Evolutionary conservation across 2,888 invertebrate species (phyloP).

Genomic region (Yponomeuta malinellus): DNA sequence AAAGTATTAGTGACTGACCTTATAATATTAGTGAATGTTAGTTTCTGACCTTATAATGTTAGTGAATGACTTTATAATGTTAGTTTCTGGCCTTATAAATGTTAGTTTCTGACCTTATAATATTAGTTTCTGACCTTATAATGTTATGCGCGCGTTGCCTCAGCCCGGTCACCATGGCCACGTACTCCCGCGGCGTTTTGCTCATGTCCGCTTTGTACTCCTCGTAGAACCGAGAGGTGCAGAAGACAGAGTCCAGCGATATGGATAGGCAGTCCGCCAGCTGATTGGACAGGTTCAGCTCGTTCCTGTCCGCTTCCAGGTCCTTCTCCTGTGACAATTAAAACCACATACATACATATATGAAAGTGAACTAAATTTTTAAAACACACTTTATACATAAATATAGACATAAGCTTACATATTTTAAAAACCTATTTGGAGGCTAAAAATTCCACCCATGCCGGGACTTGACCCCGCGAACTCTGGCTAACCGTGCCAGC

Average conservation of each 20-base stretch:
- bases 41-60: no score
- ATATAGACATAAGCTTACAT: no score
- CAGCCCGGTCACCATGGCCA: constrained; percentile 27
- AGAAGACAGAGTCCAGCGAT: constrained; percentile 47
- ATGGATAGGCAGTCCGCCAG: constrained; percentile 50
- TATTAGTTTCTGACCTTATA: constrained; percentile 44
- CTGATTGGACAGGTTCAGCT: constrained; percentile 46
- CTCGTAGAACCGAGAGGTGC: constrained; percentile 34
- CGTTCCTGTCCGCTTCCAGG: constrained; percentile 39
- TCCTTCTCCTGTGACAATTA: constrained; percentile 43
- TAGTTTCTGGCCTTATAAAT: no score
- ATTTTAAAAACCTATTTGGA: no score
- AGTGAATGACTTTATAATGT: no score
- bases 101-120: no score
- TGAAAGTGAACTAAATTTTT: constrained; percentile 3
- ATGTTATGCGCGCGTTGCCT: constrained; percentile 45
- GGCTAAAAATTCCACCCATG: no score
- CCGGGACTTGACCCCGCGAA: no score
- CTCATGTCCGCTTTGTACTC: constrained; percentile 30
- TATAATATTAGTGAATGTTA: no score
- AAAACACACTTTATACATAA: no score
- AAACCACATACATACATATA: constrained; percentile 14
- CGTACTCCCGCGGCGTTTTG: constrained; percentile 26
- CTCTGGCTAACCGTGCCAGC: no score
- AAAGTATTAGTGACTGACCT: no score